Base-by-base conservation (phyloP, 2,797 vertebrate species). In the Nannoperca obscura region DNA sequence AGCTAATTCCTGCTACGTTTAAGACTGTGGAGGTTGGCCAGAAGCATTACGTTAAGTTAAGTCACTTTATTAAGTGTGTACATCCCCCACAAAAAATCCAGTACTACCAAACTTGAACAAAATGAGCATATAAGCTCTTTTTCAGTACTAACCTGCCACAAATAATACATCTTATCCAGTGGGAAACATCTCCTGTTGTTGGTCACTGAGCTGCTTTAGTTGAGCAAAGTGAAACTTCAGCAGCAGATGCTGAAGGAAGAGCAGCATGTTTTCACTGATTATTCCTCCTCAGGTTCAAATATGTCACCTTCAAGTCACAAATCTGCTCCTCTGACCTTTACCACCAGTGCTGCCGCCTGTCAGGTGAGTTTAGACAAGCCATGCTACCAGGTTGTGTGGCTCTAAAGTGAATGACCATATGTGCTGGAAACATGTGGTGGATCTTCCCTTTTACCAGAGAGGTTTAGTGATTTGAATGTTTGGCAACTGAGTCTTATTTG, bases 301-400 rank as follows among this genome's bases (percentile, higher is more conserved):
- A 60, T 76, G 44, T 50, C 55, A 61, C 46, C 66, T 50, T 74
- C 5, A 30, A 62, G 69, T 66, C 66, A 50, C 72, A 63, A 65
- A 81, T 72, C 50, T 86, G 62, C 65, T 42, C 36, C 46, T 66
- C 24, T 32, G 57, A 78, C 4, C 19, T 49, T 65, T 24, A 69
- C 59, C 34, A 65, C 84, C 62, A 34, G 66, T 84, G 67, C 61
- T 74, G 59, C 71, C 89, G 82, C 75, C 77, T 24, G 68, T 78
- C 47, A 34, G 60, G 11, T 68, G 67, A 63, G 49, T 53, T 42
- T 82, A 50, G 62, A 42, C 66, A 38, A 82, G 80, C 69, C 47
- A 81, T 49, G 78, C 27, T 62, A 44, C 60, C 47, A 65, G 44
- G 59, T 58, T 80, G 47, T 47, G 55, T 19, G 44, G 54, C 74